Base-by-base conservation (phyloP, 2,113 vertebrate species). In the Orcinus orca region DNA sequence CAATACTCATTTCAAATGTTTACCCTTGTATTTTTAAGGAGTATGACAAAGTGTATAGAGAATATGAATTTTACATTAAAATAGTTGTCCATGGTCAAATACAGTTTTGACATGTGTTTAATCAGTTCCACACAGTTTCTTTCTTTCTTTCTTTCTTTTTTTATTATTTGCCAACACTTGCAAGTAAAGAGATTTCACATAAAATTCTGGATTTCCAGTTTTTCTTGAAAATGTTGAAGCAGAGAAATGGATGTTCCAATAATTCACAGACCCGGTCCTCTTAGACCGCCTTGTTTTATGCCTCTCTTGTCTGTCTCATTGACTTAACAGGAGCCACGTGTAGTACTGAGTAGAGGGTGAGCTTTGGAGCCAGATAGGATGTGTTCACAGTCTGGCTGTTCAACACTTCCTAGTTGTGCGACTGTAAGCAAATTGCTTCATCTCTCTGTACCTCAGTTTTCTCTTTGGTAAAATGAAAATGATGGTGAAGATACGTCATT, bases 11-110 rank as follows among this genome's bases (percentile, higher is more conserved):
- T 87, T 95, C 38, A 76, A 74, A 63, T 84, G 41, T 87, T 87
- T 77, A 20, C 17, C 76, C 33, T 60, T 25, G 3, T 50, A 26
- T 74, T 93, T 96, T 95, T 80, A 90, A 96, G 67, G 23, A 80
- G 13, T 94, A 58, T 95, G 93, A 70, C 36, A 96, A 55, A 90
- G 71, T 85, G 23, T 88, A 55, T 62, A 41, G 33, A 44, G 25
- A 62, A 92, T 90, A 50, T 82, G 55, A 74, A 83, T 92, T 15
- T 73, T 93, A 62, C 12, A 31, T 94, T 97, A 58, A 63, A 95
- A 83, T 94, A 89, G n/a, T 89, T 90, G 63, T 36, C 68, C 47
- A 8, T 86, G 6, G 82, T 36, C 31, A 83, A 79, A 82, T 84
- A 67, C 44, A 84, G 5, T 89, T 88, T 77, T 74, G 18, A 84